A percentile compares a stretch with the other conserved stretches of the same genome.
Conservation (phyloP, 2,797 vertebrate species). For the Phaenicophaeus curvirostris region DNA sequence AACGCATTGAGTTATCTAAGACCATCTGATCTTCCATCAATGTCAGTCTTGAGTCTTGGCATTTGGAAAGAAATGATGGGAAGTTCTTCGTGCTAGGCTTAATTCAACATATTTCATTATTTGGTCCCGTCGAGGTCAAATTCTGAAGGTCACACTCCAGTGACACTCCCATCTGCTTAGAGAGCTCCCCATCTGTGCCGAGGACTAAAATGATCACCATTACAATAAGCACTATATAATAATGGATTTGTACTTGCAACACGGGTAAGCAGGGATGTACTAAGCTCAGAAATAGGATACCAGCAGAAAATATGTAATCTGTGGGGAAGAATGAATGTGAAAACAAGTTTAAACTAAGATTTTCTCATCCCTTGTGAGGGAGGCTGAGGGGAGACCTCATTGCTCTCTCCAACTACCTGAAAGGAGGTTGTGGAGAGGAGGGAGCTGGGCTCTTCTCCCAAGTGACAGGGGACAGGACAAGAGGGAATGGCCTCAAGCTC, state of each 20-base stretch:
- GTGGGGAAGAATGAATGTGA: neutral
- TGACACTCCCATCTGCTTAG: neutral
- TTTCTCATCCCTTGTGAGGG: neutral
- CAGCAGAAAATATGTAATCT: rapidly evolving
- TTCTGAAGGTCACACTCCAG: neutral
- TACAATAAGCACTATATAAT: neutral
- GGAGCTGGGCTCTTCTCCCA: too few relatives aligned
- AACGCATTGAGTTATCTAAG: neutral
- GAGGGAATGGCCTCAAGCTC: too few relatives aligned
- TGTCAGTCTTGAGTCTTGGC: neutral
- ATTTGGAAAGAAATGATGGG: neutral
- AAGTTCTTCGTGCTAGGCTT: neutral
- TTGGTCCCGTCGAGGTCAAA: neutral
- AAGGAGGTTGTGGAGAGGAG: too few relatives aligned
- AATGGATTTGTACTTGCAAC: neutral
- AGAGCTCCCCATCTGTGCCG: neutral
- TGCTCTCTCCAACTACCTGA: too few relatives aligned
- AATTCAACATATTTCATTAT: neutral
- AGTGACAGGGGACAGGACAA: too few relatives aligned
- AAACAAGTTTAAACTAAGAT: neutral
- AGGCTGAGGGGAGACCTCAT: too few relatives aligned
- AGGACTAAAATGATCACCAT: neutral
- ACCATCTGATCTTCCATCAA: neutral
- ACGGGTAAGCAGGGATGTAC: neutral
- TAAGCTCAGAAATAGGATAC: neutral